Base-by-base conservation (phyloP, 1,140 invertebrate species). In the Subanguina moxae region DNA sequence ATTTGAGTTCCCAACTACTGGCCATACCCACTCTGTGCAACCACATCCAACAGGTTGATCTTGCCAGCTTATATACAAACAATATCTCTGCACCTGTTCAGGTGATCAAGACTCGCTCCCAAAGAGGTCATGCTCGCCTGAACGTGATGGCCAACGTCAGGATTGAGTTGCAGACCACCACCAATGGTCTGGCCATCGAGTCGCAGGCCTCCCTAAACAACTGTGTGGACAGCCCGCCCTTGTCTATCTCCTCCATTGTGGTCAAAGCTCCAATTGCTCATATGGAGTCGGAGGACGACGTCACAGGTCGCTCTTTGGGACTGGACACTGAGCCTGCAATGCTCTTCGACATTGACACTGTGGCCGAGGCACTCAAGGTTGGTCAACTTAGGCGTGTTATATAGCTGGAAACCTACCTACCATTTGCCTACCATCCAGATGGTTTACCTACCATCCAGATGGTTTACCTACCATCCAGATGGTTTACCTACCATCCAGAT, bases 1-100 rank as follows among this genome's bases (percentile, higher is more conserved):
- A 81, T 69, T 43, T 80, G 9, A 71, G 76, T 9, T 78, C 77
- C 15, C 78, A 82, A 43, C 64, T 80, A 7, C 57, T 81, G 23
- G 75, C 77, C 11, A 80, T 81, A 64, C 79, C 79, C 8, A 61
- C 78, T 3, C 62, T 80, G 1, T 82, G 78, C 48, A 75, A 81
- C 21, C 76, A 78, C 27, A 64, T 76, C 28, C 71, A 76, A 46
- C 64, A 78, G 59, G 72, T 68, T 25, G n/a, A n/a, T n/a, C 28
- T 19, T 48, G 61, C 15, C n/a, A n/a, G 42, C n/a, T 32, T 75
- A 62, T 21, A n/a, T n/a, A n/a, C n/a, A n/a, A n/a, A n/a, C n/a
- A n/a, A n/a, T n/a, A n/a, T n/a, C n/a, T n/a, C n/a, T n/a, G n/a
- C n/a, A n/a, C n/a, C n/a, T n/a, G n/a, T n/a, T 11, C 9, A 74